Evolutionary conservation across 2,888 invertebrate species (phyloP), one percentile per base, ranked within the genome.

Genomic region (Apamea crenata): DNA sequence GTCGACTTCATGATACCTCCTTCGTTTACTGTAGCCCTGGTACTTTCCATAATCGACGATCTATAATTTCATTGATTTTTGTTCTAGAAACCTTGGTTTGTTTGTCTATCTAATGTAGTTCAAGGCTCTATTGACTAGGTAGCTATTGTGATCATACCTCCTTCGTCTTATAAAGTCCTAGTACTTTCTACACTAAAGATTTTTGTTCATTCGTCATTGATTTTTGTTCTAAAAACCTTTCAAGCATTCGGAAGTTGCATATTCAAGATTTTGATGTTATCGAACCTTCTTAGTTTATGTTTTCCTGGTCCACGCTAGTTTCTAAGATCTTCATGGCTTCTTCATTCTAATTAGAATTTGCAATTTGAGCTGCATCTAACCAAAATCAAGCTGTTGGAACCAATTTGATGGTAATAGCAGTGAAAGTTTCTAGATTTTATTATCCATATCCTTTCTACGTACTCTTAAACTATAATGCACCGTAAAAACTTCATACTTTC

Each of bases 371-470:
- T 14, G 44, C 65, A 12, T 56, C 32, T 66, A 47, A 66, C n/a
- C 16, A 14, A 40, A 47, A 32, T 29, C 25, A 12, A 56, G 8
- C n/a, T 53, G 29, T 74, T 65, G 68, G 40, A 84, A 77, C 84
- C 2, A 84, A 84, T 84, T 69, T 72, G 12, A 77, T 73, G n/a
- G 29, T 50, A 1, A 36, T 4, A 10, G 0, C 1, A 59, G 86
- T 70, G 80, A 85, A 86, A 85, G 86, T 69, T 71, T 65, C 36
- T 18, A 74, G 12, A 67, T 65, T 75, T 74, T 75, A 84, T 36
- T 18, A 80, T 72, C 67, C 56, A 56, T 72, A 53, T 65, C 18
- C 5, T 53, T 29, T 61, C 10, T 36, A 44, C 36, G n/a, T 74
- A 71, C 25, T 61, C 8, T n/a, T 12, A n/a, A 53, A 61, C 44